These are phyloP conservation scores for Drosophila busckii DNA, from an alignment of 1,140 invertebrate genomes.

Conservation along the genomic window DNA sequence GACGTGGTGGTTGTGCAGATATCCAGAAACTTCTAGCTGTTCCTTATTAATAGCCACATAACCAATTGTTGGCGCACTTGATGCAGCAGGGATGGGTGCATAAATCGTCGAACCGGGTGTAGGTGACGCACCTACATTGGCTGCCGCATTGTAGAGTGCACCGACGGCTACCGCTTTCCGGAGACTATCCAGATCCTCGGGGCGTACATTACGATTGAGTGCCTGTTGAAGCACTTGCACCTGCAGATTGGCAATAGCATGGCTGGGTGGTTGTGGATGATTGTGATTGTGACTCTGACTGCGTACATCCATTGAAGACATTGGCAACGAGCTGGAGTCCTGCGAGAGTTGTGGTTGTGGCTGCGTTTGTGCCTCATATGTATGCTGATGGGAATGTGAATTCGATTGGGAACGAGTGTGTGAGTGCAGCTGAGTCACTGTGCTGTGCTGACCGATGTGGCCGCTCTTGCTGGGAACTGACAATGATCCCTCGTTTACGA, in stretches of 20 bases:
- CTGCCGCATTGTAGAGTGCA: slow-evolving; percentile 44
- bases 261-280: slow-evolving; percentile 44
- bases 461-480: slow-evolving; percentile 22
- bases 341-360: slow-evolving; percentile 37
- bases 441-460: slow-evolving; percentile 58
- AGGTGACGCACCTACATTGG: slow-evolving; percentile 32
- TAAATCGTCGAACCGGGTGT: slow-evolving; percentile 16
- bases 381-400: slow-evolving; percentile 33
- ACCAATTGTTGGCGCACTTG: background rate
- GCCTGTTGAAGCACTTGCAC: slow-evolving; percentile 68
- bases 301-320: slow-evolving; percentile 49
- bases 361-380: slow-evolving; percentile 32
- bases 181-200: slow-evolving; percentile 68
- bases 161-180: slow-evolving; percentile 67
- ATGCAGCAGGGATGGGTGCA: background rate
- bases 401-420: slow-evolving; percentile 28
- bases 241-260: slow-evolving; percentile 61
- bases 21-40: slow-evolving; percentile 38
- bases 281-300: too few species aligned
- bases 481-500: slow-evolving; percentile 6
- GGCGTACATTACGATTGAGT: slow-evolving; percentile 57
- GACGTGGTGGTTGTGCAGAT: slow-evolving; percentile 39
- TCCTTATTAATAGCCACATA: slow-evolving; percentile 45
- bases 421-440: slow-evolving; percentile 23
- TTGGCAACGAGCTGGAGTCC: slow-evolving; percentile 44